Evolutionary conservation across 2,113 vertebrate genomes (phyloP), one percentile per base, ranked within the genome.

Genomic region (Corynorhinus townsendii): DNA sequence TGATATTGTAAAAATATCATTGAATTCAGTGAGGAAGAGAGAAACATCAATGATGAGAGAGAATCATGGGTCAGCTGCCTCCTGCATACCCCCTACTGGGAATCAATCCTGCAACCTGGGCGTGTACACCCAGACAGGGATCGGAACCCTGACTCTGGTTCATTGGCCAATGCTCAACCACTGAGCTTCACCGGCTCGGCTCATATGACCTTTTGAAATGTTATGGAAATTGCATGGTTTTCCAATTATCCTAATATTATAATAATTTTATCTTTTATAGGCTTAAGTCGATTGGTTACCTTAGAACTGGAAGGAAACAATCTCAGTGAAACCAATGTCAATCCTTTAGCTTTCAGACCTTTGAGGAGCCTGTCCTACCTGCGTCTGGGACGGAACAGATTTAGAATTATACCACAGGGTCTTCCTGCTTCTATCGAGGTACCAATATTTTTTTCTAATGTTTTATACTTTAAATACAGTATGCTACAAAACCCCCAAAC

Each of bases 301-400:
- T 97, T 99, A 98, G 99, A 99, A 98, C 33, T 99, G 97, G 99
- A 99, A 97, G 99, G 98, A 89, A 99, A 99, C 93, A 96, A 98
- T 96, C 98, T 99, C 40, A 99, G 98, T 91, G 99, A 99, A 97
- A 98, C 97, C 0, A 99, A 98, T 24, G 98, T 99, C 82, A 98
- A 98, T 86, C 99, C 99, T 73, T 94, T 97, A 93, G 99, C 99
- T 87, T 99, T 99, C 35, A 93, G 95, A 43, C 97, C 98, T 84
- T 97, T 99, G 92, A 98, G 95, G 89, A 98, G 98, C 73, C 98
- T 99, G 45, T 98, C 97, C 66, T 99, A 99, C 95, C 98, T 99
- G 95, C 98, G 99, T 69, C 96, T 99, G 93, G 99, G 99, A 86
- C 98, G 98, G 97, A 99, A 99, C 97, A 98, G 99, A 97, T 99